Percentiles rank a stretch among this genome's conserved stretches.
These are phyloP conservation scores for Lanius ludovicianus DNA, from an alignment of 2,113 vertebrate genomes.

Conservation along the genomic window DNA sequence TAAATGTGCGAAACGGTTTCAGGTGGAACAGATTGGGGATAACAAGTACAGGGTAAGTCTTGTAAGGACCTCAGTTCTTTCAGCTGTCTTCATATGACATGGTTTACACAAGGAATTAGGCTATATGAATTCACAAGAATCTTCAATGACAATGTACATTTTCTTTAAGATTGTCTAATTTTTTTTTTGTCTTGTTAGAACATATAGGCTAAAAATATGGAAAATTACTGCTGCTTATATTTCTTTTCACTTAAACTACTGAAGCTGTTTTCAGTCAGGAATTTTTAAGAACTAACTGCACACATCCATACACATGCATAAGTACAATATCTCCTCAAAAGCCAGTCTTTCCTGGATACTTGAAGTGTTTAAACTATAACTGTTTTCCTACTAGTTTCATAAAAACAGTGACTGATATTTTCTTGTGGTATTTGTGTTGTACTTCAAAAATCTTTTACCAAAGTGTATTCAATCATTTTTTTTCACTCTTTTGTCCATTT, in stretches of 20 bases:
- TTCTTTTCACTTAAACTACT: neutral
- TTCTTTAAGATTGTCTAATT: neutral
- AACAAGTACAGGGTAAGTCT: slow-evolving; percentile 97
- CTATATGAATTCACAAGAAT: neutral
- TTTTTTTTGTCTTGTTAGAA: neutral
- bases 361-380: neutral
- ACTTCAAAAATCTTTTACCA: neutral
- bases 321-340: neutral
- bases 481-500: neutral
- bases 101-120: neutral
- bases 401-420: neutral
- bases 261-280: neutral
- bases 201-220: neutral
- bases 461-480: neutral
- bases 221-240: neutral
- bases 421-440: neutral
- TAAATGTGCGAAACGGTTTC: slow-evolving; percentile 98
- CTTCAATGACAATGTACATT: neutral
- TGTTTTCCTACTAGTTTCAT: neutral
- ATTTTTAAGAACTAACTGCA: neutral
- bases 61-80: neutral
- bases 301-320: no score
- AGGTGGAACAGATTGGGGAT: slow-evolving; percentile 98
- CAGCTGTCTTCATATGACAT: neutral
- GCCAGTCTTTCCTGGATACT: neutral